Evolutionary conservation across 2,888 invertebrate species (phyloP).

Genomic region (Apamea monoglypha): DNA sequence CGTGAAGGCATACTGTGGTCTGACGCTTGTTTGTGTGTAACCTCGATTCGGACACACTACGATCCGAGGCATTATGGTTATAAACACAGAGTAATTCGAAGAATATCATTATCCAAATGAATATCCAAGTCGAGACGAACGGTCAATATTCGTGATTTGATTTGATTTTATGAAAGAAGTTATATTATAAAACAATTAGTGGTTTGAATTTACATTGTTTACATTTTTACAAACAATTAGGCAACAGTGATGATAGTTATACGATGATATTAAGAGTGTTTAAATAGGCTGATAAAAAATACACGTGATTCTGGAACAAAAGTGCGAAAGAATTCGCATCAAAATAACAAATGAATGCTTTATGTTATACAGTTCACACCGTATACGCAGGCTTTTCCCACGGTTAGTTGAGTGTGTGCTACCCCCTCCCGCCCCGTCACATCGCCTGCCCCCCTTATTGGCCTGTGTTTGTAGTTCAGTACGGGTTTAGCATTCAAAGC

Average conservation of each 20-base stretch:
- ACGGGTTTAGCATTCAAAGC: conserved; percentile 89
- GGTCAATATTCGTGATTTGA: conserved; percentile 77
- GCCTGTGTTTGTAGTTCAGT: conserved; percentile 86
- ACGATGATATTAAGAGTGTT: not conserved
- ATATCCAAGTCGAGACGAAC: conserved; percentile 80
- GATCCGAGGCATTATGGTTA: conserved; percentile 85
- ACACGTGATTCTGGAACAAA: conserved; percentile 52
- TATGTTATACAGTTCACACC: conserved; percentile 80
- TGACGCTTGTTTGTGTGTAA: conserved; percentile 84
- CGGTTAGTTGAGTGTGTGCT: conserved; percentile 82
- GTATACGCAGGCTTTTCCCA: conserved; percentile 86
- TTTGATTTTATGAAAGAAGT: conserved; percentile 71
- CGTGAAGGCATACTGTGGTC: conserved; percentile 84
- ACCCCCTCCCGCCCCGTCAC: conserved; percentile 73
- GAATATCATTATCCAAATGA: conserved; percentile 89
- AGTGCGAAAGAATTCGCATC: conserved; percentile 79
- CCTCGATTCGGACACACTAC: conserved; percentile 89
- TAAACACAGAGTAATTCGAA: conserved; percentile 88
- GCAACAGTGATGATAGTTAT: conserved; percentile 15
- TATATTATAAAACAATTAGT: conserved; percentile 48
- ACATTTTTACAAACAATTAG: conserved; percentile 31
- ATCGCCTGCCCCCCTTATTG: conserved; percentile 71
- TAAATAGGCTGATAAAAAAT: conserved; percentile 42
- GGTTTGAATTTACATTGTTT: conserved; percentile 11
- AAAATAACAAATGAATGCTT: conserved; percentile 82